Base-by-base conservation (phyloP, 2,888 invertebrate genomes). In the Hydrotaea diabolus region DNA sequence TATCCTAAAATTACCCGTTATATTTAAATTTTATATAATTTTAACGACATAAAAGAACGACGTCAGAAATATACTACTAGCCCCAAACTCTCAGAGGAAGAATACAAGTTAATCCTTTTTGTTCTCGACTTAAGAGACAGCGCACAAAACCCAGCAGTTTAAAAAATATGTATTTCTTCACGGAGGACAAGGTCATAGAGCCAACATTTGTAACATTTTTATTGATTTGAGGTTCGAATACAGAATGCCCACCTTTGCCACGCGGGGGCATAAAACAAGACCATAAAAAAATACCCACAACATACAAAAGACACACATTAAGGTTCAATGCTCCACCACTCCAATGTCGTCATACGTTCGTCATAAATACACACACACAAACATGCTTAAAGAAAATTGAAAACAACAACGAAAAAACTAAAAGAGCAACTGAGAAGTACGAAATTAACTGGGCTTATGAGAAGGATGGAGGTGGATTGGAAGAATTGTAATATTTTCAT, bases 281-380 rank as follows among this genome's bases (percentile, higher is more conserved):
- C 39, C 0, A 71, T 13, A 31, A 75, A 77, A 79, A 23, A 78
- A 39, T 49, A 13, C 3, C 31, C 31, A 55, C 71, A 64, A 53
- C 21, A 76, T 73, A 31, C 55, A 77, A 75, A 77, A 59, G 59
- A 74, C 36, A 77, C 73, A 83, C 71, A 78, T 64, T 79, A 74
- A 85, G 81, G 85, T 85, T 85, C 85, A 85, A 83, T 81, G 85
- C 84, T 81, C 84, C 78, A 81, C 78, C 80, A 81, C 81, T 81
- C 77, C 78, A 81, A 66, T 81, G 75, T 55, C 64, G 73, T 66
- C 43, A 26, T 9, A 39, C 55, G 43, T 43, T 11, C n/a, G n/a
- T n/a, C n/a, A n/a, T n/a, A n/a, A n/a, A 49, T 49, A 57, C 31
- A 76, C 55, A 76, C 9, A 49, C 64, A 62, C 59, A 76, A 31